These are phyloP conservation scores for Hyles lineata DNA, from an alignment of 2,888 invertebrate species.

Conservation along the genomic window DNA sequence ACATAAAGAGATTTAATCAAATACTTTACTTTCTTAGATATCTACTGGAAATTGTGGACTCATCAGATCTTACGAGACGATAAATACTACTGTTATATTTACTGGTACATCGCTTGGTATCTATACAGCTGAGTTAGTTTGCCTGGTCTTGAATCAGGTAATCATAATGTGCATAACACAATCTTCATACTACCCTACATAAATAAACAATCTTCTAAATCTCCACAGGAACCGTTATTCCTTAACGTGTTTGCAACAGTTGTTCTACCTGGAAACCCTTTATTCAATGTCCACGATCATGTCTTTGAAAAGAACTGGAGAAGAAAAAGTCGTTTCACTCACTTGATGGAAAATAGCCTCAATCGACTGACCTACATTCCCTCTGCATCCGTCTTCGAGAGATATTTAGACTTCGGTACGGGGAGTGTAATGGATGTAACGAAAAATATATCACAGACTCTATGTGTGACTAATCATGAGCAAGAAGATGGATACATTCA, in stretches of 20 bases:
- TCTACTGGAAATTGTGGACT: constrained; percentile 77
- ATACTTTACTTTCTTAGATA: constrained; percentile 56
- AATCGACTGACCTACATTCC: constrained; percentile 69
- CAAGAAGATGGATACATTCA: constrained; percentile 71
- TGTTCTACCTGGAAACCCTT: constrained; percentile 62
- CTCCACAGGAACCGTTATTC: constrained; percentile 70
- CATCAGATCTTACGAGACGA: constrained; percentile 72
- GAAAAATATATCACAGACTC: constrained; percentile 74
- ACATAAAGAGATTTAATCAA: background rate
- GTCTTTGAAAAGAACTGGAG: constrained; percentile 65
- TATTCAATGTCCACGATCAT: constrained; percentile 64
- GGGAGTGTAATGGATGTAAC: constrained; percentile 69
- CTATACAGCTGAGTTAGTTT: constrained; percentile 74
- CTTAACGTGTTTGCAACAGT: constrained; percentile 68
- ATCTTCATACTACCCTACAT: too few species aligned
- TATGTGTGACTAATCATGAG: constrained; percentile 77
- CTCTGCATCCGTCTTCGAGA: constrained; percentile 71
- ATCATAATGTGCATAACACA: constrained; percentile 10
- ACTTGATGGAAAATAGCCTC: constrained; percentile 77
- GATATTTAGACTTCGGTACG: constrained; percentile 73
- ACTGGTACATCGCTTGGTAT: constrained; percentile 70
- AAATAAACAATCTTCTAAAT: constrained; percentile 22
- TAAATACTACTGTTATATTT: constrained; percentile 66
- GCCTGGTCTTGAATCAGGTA: constrained; percentile 78
- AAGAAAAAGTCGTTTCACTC: constrained; percentile 59